Base-by-base conservation (phyloP, 2,797 vertebrate species). In the Sebastes alutus region DNA sequence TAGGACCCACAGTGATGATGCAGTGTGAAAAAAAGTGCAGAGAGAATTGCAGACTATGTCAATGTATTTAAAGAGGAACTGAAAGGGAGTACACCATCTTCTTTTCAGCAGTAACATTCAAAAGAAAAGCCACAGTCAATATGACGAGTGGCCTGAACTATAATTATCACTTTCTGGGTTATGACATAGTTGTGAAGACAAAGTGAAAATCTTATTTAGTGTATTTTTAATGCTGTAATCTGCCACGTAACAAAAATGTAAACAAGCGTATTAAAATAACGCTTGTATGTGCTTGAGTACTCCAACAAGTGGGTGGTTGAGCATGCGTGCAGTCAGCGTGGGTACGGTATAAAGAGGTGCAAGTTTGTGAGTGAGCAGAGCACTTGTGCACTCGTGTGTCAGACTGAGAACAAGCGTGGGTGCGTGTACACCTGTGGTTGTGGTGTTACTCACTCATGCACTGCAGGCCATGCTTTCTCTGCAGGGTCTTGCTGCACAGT, bases 391-490 rank as follows among this genome's bases (percentile, higher is more conserved):
- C 20, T 13, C 33, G 18, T 63, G 67, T 79, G 78, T 62, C 33
- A 72, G 29, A 56, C 25, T 12, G 55, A 61, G 59, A 71, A 49
- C 6, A 76, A 75, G 88, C 80, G 64, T 83, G 90, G 72, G 64
- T 71, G 77, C 5, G 27, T 62, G 71, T 83, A 29, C 67, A 80
- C 52, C 75, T 82, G 92, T 80, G 80, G 27, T 72, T 81, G 86
- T 78, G 74, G 85, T 18, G 56, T 69, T 96, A 98, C 98, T 99
- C 96, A 99, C 98, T 96, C 87, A 95, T 95, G 93, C 97, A 98
- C 92, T 97, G 97, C 92, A 97, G 95, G 91, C 96, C 96, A 92
- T 96, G 95, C 96, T 96, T 96, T 91, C 93, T 96, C 94, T 94
- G 95, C 92, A 97, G 95, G 33, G 95, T 93, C 87, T 97, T 97